phyloP scores from a whole-genome alignment of 2,113 vertebrate species.

The Dolichallabes microphthalmus region DNA sequence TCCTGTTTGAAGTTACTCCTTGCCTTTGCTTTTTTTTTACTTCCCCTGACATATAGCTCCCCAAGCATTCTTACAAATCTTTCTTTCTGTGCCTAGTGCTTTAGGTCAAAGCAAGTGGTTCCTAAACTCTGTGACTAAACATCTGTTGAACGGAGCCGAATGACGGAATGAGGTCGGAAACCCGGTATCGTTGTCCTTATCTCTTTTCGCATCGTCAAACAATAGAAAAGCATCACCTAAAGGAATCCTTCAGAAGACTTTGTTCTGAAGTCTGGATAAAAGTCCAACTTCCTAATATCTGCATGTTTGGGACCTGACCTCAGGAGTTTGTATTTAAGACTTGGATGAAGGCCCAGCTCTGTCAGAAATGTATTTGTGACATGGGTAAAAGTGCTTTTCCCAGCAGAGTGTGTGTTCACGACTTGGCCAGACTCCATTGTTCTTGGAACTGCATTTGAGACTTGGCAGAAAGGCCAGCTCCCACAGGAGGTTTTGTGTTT shows the following conservation, averaged over 20 bases:
- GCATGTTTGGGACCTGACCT: not conserved
- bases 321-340: constrained; percentile 2
- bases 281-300: not conserved
- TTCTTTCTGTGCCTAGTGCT: not conserved
- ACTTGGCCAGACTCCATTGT: not conserved
- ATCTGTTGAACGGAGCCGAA: not conserved
- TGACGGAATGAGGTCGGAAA: constrained; percentile 44
- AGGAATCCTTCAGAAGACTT: not conserved
- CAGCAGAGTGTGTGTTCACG: not conserved
- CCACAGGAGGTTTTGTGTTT: not conserved
- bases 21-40: not conserved
- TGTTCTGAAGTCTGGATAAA: not conserved
- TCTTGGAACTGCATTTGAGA: not conserved
- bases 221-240: no score
- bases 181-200: not conserved
- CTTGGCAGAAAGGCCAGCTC: not conserved
- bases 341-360: not conserved
- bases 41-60: not conserved
- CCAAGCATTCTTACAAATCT: not conserved
- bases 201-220: not conserved
- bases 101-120: not conserved
- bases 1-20: not conserved
- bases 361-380: not conserved
- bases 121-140: not conserved
- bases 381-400: not conserved